Base-by-base conservation (phyloP, 2,888 invertebrate genomes). In the Dysmachus trigonus region DNA sequence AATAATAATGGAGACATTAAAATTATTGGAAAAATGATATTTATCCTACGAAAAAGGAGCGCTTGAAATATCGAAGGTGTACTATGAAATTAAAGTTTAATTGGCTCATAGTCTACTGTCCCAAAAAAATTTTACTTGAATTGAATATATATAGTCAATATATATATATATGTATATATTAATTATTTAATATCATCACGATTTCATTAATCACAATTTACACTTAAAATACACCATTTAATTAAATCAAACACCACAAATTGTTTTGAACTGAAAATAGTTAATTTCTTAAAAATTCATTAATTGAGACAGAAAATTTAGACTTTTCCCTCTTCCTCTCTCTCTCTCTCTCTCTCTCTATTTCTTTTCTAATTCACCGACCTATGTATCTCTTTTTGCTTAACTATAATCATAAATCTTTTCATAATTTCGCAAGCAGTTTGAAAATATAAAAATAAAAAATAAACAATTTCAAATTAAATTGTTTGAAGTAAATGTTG, bases 241-340 rank as follows among this genome's bases (percentile, higher is more conserved):
- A 62, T 6, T n/a, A n/a, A 47, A 62, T n/a, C 3, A 22, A 62
- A 22, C 62, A 27, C 27, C 62, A 22, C 62, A 62, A 62, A 27
- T 10, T 62, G 62, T 62, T 62, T 62, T 18, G 27, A 62, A 62
- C 27, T 18, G 62, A 62, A 27, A 62, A 62, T 62, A 62, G 62
- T 62, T 62, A 62, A 62, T 62, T 62, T 62, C 27, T 62, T 62
- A 62, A 27, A 76, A 76, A 18, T 76, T 76, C 41, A 76, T 41
- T 35, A 22, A 33, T 76, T 41, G n/a, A 38, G 30, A 47, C 86
- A 85, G 84, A 87, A 72, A 83, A 84, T 87, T 81, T 33, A 84
- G 79, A 86, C 74, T 84, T 81, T 41, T 86, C 73, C 74, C 71
- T 84, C 72, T 74, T 81, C 71, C 79, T 47, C 53, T 85, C 86